Percentiles rank a stretch among this genome's conserved stretches.
Evolutionary conservation across 2,797 vertebrate species (phyloP).

Genomic region (Simalia tracyae): DNA sequence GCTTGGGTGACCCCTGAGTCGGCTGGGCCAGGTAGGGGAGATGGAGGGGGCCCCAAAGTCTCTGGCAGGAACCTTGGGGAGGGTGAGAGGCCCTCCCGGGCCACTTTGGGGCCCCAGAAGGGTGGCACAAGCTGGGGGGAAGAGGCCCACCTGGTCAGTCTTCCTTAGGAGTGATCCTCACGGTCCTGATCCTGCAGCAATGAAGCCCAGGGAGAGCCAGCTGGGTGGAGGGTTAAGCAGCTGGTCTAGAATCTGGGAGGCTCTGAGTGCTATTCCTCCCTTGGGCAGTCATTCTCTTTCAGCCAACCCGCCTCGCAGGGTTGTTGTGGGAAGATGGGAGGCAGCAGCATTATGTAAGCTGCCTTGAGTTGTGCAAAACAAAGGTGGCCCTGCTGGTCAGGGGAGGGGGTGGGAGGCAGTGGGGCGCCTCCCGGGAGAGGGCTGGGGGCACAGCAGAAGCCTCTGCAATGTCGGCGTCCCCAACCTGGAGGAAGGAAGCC

Average conservation of each 20-base stretch:
- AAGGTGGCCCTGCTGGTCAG: not conserved
- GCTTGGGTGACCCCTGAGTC: not conserved
- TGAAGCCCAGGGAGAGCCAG: not conserved
- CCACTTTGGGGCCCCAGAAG: not conserved
- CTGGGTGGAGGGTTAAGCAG: not conserved
- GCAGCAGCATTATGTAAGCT: not conserved
- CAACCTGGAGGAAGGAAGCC: not conserved
- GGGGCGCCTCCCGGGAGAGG: not conserved
- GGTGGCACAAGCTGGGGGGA: not conserved
- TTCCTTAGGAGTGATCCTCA: not conserved
- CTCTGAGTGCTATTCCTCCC: not conserved
- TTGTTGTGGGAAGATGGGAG: not conserved
- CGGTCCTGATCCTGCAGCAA: not conserved
- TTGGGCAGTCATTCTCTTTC: not conserved
- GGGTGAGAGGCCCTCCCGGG: not conserved
- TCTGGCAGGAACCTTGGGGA: not conserved
- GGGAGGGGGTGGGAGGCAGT: not conserved
- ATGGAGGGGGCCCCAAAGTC: not conserved
- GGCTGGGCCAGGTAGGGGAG: not conserved
- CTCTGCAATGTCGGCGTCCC: not conserved
- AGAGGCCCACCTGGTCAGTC: not conserved
- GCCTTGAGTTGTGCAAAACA: not conserved
- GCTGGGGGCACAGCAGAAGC: not conserved
- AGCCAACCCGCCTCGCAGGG: not conserved
- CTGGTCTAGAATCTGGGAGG: not conserved